phyloP scores from a whole-genome alignment of 1,140 invertebrate genomes.

The Sinella curviseta region DNA sequence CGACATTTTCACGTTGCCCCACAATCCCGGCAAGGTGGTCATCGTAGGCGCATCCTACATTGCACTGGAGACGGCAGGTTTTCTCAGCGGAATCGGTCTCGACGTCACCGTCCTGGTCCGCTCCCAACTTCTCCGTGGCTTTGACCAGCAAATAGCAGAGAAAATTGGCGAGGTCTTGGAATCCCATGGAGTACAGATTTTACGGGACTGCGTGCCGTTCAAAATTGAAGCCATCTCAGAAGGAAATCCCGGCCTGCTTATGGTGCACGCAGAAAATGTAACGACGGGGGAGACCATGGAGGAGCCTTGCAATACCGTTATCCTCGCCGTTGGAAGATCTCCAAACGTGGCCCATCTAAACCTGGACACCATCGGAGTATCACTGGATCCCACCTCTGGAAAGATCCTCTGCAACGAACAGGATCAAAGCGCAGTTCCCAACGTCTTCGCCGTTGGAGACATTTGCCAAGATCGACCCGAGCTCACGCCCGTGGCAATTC shows the following conservation, averaged over 20 bases:
- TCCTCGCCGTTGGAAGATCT: conserved; percentile 78
- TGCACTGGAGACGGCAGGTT: conserved; percentile 72
- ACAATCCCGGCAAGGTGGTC: conserved; percentile 68
- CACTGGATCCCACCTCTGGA: conserved; percentile 60
- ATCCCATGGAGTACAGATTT: conserved; percentile 62
- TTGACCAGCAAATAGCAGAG: conserved; percentile 95
- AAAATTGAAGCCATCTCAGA: conserved; percentile 67
- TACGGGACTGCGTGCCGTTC: conserved; percentile 74
- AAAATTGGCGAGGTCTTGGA: conserved; percentile 82
- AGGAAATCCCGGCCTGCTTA: background rate
- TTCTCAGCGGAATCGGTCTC: conserved; percentile 62
- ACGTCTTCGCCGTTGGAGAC: conserved; percentile 94
- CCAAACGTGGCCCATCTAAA: conserved; percentile 70
- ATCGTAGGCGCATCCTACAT: conserved; percentile 70
- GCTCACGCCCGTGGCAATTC: conserved; percentile 95
- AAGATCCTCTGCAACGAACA: conserved; percentile 73
- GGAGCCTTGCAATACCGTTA: conserved; percentile 72
- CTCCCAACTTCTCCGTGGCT: conserved; percentile 89
- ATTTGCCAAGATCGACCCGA: conserved; percentile 78
- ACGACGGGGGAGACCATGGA: conserved; percentile 57
- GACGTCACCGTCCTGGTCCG: conserved; percentile 88
- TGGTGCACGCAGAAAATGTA: background rate
- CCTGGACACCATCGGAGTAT: conserved; percentile 68
- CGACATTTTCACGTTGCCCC: conserved; percentile 67
- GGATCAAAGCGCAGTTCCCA: conserved; percentile 74